Percentiles rank a stretch among this genome's conserved stretches.
Conservation (phyloP, 2,888 invertebrate genomes). For the Pheosia gnoma region DNA sequence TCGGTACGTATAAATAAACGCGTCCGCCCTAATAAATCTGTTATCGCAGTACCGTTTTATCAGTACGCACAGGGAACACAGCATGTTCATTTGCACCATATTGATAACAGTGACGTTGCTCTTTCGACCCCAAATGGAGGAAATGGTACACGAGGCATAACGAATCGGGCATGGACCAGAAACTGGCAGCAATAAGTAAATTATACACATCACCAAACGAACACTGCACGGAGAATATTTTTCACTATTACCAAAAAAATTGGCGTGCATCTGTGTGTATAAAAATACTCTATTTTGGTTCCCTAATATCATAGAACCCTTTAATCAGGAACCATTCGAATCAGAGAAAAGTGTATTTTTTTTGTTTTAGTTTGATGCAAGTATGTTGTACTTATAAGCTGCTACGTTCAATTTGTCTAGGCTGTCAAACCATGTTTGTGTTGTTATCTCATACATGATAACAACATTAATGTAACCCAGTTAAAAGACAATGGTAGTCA, state of each 20-base stretch:
- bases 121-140: slow-evolving; percentile 24
- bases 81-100: slow-evolving; percentile 46
- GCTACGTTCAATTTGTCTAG: slow-evolving; percentile 3
- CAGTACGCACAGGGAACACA: slow-evolving; percentile 27
- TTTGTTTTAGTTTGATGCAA: background rate
- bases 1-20: slow-evolving; percentile 10
- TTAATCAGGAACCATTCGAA: background rate
- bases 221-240: no score
- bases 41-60: slow-evolving; percentile 35
- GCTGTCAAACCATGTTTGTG: slow-evolving; percentile 17
- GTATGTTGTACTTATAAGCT: background rate
- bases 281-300: no score
- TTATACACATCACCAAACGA: no score
- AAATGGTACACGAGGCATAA: slow-evolving; percentile 10
- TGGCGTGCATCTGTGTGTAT: no score
- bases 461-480: slow-evolving; percentile 34
- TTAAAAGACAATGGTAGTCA: slow-evolving; percentile 22
- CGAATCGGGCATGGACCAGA: background rate
- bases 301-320: no score
- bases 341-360: no score
- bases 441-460: slow-evolving; percentile 35
- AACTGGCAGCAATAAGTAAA: no score
- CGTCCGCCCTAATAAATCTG: slow-evolving; percentile 19
- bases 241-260: no score
- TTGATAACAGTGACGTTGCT: slow-evolving; percentile 39